These are phyloP conservation scores for Homarus gammarus DNA, from an alignment of 2,888 invertebrate genomes.

Conservation along the genomic window DNA sequence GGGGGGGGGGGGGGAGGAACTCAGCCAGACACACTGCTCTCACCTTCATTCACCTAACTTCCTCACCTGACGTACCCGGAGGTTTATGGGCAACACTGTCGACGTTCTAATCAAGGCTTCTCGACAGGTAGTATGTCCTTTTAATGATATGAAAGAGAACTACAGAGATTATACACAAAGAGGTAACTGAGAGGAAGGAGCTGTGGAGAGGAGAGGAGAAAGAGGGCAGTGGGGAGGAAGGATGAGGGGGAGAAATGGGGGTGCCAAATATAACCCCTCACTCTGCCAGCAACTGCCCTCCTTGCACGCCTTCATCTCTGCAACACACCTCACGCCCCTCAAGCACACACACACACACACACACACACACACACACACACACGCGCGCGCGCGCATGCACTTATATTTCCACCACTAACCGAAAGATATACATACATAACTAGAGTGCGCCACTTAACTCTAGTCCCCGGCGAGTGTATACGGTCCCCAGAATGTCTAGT, in stretches of 20 bases:
- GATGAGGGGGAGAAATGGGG: not conserved
- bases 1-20: not conserved
- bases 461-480: no score
- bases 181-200: not conserved
- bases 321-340: not conserved
- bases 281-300: conserved; percentile 21
- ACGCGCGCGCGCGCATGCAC: not conserved
- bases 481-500: no score
- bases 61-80: no score
- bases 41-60: no score
- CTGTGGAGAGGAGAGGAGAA: not conserved
- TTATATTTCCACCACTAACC: not conserved
- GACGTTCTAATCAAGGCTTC: no score
- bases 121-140: no score
- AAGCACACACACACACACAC: not conserved
- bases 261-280: conserved; percentile 30
- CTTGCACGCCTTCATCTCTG: not conserved
- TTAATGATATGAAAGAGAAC: no score
- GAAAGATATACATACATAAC: no score
- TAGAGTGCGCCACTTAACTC: no score
- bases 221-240: not conserved
- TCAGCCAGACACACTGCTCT: no score
- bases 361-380: not conserved
- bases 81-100: no score
- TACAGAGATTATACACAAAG: no score